Conservation (phyloP, 1,140 invertebrate genomes). For the Chymomyza costata region DNA sequence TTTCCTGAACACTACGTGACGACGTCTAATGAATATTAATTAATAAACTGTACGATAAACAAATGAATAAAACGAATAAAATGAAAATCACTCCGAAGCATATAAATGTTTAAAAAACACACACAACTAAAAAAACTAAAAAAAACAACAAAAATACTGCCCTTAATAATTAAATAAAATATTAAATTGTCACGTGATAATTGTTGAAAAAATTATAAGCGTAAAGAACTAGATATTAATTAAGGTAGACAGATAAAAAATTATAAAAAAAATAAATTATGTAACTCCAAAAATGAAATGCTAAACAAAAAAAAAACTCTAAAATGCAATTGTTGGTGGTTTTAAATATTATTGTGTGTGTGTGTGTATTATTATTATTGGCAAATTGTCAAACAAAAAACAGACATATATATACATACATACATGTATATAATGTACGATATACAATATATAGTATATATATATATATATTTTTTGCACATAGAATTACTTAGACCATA, state of each 20-base stretch:
- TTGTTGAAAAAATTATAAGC: slow-evolving; percentile 51
- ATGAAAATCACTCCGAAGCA: slow-evolving; percentile 27
- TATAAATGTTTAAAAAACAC: slow-evolving; percentile 68
- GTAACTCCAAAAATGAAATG: slow-evolving; percentile 22
- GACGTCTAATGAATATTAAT: slow-evolving; percentile 57
- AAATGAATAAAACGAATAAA: slow-evolving; percentile 25
- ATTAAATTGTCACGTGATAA: slow-evolving; percentile 71
- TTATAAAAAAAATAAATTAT: slow-evolving; percentile 11
- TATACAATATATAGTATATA: slow-evolving; percentile 56
- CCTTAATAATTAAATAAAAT: slow-evolving; percentile 65
- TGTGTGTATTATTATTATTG: slow-evolving; percentile 56
- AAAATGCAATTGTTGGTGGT: slow-evolving; percentile 64
- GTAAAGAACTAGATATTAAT: slow-evolving; percentile 61
- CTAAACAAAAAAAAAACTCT: slow-evolving; percentile 39
- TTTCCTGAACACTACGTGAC: slow-evolving; percentile 34
- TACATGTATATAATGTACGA: slow-evolving; percentile 68
- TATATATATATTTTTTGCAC: slow-evolving; percentile 64
- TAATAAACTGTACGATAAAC: slow-evolving; percentile 49
- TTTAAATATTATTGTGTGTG: slow-evolving; percentile 55
- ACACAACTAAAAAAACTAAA: slow-evolving; percentile 23
- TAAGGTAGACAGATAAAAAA: slow-evolving; percentile 54
- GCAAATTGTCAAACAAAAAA: slow-evolving; percentile 59
- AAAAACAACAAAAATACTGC: slow-evolving; percentile 46
- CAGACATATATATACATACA: slow-evolving; percentile 31
- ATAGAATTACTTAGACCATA: slow-evolving; percentile 66